These are phyloP conservation scores for Toxotes chatareus DNA, from an alignment of 2,113 vertebrate species.

Conservation along the genomic window DNA sequence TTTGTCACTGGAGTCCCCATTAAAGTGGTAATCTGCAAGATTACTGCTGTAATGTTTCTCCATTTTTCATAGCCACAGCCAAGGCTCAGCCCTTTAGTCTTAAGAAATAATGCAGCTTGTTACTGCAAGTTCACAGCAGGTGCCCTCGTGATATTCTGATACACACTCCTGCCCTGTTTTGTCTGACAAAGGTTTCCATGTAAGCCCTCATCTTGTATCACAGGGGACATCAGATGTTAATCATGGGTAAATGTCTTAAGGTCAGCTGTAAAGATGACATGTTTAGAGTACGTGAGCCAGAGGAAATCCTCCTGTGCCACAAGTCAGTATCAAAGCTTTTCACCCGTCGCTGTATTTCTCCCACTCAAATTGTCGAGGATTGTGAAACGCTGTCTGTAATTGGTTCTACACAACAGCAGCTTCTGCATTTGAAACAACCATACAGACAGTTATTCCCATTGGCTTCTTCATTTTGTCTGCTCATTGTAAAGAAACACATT, in stretches of 20 bases:
- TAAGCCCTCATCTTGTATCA: constrained; percentile 26
- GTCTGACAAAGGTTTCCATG: constrained; percentile 18
- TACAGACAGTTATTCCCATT: neutral
- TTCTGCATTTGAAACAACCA: neutral
- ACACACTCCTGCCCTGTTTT: neutral
- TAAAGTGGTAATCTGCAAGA: constrained; percentile 32
- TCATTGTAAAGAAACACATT: neutral
- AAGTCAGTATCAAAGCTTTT: constrained; percentile 49
- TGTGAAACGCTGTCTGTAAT: neutral
- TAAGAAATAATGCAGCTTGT: constrained; percentile 9
- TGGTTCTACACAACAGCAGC: neutral
- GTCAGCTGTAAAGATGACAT: neutral
- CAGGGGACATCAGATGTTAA: constrained; percentile 25
- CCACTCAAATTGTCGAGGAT: neutral
- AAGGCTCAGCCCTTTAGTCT: neutral
- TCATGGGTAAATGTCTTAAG: constrained; percentile 27
- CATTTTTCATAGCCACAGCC: constrained; percentile 25
- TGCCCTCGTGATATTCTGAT: neutral
- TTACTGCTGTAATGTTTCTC: constrained; percentile 15
- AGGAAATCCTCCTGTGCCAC: constrained; percentile 10
- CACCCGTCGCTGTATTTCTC: constrained; percentile 31
- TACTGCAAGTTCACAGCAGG: constrained; percentile 4
- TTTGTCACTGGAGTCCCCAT: constrained; percentile 7
- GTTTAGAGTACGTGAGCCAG: neutral
- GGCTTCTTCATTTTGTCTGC: neutral